Percentiles rank a stretch among this genome's conserved stretches.
Conservation (phyloP, 2,888 invertebrate genomes). For the Leptogaster cylindrica region DNA sequence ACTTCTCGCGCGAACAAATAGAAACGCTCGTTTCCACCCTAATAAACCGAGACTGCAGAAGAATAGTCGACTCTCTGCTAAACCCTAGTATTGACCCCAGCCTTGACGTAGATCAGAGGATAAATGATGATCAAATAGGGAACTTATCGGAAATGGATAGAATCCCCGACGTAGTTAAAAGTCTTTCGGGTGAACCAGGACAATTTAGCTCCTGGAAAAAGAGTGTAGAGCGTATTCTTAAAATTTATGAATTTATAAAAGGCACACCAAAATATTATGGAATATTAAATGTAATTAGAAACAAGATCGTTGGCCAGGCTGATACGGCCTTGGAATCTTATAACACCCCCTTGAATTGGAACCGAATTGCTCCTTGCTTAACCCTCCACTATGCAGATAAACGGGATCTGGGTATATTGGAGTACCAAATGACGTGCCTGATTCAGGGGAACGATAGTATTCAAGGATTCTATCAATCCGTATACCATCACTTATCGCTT, state of each 20-base stretch:
- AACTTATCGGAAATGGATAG: slow-evolving; percentile 4
- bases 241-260: slow-evolving; percentile 6
- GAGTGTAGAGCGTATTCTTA: slow-evolving; percentile 21
- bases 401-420: slow-evolving; percentile 24
- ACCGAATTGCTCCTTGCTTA: slow-evolving; percentile 24
- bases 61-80: not conserved
- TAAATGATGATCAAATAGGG: not conserved
- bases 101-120: not conserved
- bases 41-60: not conserved
- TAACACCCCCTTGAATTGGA: slow-evolving; percentile 31
- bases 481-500: slow-evolving; percentile 32
- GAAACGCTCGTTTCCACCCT: not conserved
- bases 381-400: slow-evolving; percentile 42
- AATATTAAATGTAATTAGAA: slow-evolving; percentile 16
- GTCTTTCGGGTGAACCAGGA: slow-evolving; percentile 23
- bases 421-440: slow-evolving; percentile 38
- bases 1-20: no score
- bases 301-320: slow-evolving; percentile 26
- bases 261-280: slow-evolving; percentile 37
- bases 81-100: not conserved
- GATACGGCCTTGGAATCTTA: slow-evolving; percentile 19
- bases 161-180: slow-evolving; percentile 12
- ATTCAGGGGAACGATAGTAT: slow-evolving; percentile 22
- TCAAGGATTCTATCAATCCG: slow-evolving; percentile 31
- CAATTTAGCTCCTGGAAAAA: slow-evolving; percentile 25